Evolutionary conservation across 2,797 vertebrate species (phyloP).

Genomic region (Danio kyathit): DNA sequence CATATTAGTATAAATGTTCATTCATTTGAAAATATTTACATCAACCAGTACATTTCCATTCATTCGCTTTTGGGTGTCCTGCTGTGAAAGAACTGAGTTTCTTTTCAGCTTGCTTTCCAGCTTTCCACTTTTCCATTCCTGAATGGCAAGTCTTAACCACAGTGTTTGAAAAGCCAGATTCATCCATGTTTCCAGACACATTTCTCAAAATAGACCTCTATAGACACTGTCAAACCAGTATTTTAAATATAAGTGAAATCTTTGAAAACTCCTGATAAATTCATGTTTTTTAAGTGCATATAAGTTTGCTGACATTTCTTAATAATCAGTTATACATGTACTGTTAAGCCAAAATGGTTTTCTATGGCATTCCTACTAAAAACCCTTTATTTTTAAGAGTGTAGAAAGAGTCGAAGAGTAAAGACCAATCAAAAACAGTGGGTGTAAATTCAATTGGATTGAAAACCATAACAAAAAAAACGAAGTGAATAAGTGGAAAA

Average conservation of each 20-base stretch:
- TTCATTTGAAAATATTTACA: not conserved
- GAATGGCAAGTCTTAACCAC: conserved; percentile 21
- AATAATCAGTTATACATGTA: no score
- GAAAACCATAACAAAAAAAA: no score
- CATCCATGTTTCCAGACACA: not conserved
- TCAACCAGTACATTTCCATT: conserved; percentile 26
- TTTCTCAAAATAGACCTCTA: conserved; percentile 8
- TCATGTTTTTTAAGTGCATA: no score
- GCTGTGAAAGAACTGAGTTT: not conserved
- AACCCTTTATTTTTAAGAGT: no score
- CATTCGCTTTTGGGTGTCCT: not conserved
- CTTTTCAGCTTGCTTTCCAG: not conserved
- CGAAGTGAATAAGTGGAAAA: no score
- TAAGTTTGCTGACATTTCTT: no score
- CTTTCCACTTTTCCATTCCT: conserved; percentile 15
- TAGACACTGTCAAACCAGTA: not conserved
- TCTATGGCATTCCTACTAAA: no score
- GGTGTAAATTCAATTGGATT: no score
- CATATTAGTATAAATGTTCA: no score
- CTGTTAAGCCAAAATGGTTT: no score
- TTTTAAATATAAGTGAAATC: not conserved
- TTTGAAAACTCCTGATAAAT: not conserved
- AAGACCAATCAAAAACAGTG: no score
- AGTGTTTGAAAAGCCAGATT: conserved; percentile 29
- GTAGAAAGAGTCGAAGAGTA: no score